phyloP scores from a whole-genome alignment of 2,113 vertebrate genomes.

The Thamnophis sirtalis region DNA sequence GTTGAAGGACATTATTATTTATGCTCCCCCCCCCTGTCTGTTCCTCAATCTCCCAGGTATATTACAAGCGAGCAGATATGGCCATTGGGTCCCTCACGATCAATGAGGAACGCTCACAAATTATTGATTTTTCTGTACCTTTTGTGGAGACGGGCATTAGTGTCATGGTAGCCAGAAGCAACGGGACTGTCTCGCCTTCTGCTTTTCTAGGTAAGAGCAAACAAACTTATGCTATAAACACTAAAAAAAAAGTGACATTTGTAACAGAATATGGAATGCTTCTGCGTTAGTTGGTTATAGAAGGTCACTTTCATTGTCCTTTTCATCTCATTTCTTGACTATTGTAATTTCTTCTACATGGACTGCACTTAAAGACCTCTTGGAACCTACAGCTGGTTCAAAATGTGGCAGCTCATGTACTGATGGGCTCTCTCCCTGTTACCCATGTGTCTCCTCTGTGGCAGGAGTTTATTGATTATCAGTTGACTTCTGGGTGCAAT shows the following conservation, averaged over 20 bases:
- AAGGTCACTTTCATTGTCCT: not conserved
- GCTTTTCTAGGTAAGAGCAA: conserved; percentile 88
- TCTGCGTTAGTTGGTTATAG: not conserved
- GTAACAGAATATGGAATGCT: not conserved
- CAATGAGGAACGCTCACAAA: conserved; percentile 94
- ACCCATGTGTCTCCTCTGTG: not conserved
- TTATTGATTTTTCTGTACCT: conserved; percentile 95
- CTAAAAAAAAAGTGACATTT: not conserved
- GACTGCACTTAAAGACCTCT: not conserved
- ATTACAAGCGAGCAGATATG: conserved; percentile 95
- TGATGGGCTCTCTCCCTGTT: not conserved
- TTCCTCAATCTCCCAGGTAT: conserved; percentile 73
- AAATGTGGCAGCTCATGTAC: not conserved
- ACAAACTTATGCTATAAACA: not conserved
- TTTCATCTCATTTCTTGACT: too few relatives aligned
- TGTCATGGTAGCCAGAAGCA: conserved; percentile 95
- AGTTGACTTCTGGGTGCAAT: not conserved
- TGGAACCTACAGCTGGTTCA: not conserved
- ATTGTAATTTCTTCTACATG: not conserved
- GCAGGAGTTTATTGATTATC: not conserved
- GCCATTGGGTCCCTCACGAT: conserved; percentile 98
- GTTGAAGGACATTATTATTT: not conserved
- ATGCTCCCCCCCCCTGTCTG: not conserved
- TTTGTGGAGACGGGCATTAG: conserved; percentile 98
- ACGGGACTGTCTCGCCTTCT: conserved; percentile 92